Conservation (phyloP, 2,113 vertebrate genomes). For the Dermatemys mawii region DNA sequence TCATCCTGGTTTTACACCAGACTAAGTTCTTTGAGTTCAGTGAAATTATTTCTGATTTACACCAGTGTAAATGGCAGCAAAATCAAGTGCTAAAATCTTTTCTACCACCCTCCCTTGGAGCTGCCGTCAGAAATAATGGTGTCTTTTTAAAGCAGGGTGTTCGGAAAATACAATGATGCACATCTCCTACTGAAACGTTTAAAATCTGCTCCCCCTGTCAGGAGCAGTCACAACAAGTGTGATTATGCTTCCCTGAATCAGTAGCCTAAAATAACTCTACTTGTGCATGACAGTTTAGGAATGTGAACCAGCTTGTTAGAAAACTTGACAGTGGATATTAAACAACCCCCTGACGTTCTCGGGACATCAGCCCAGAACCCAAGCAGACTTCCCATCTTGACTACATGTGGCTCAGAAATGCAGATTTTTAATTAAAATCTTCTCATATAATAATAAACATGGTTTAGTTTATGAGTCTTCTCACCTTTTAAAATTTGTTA, state of each 20-base stretch:
- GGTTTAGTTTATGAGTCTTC: background rate
- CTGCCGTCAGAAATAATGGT: constrained; percentile 38
- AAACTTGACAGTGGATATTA: background rate
- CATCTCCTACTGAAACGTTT: background rate
- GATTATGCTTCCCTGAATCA: background rate
- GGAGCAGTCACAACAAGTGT: background rate
- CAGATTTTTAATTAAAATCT: background rate
- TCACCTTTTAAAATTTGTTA: constrained; percentile 19
- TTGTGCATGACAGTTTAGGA: constrained; percentile 53
- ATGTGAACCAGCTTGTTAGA: background rate
- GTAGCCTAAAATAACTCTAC: constrained; percentile 39
- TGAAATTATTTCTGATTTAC: background rate
- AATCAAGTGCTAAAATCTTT: constrained; percentile 44
- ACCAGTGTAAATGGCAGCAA: background rate
- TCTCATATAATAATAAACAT: background rate
- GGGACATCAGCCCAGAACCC: constrained; percentile 24
- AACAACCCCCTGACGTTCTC: background rate
- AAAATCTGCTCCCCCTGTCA: background rate
- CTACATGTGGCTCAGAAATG: background rate
- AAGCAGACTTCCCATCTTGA: background rate
- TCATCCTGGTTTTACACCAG: background rate
- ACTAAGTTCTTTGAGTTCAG: background rate
- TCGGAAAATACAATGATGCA: constrained; percentile 23
- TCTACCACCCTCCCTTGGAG: background rate
- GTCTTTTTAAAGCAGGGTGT: constrained; percentile 39